Evolutionary conservation across 2,888 invertebrate genomes (phyloP), one percentile per base, ranked within the genome.

Genomic region (Diaprepes abbreviatus): DNA sequence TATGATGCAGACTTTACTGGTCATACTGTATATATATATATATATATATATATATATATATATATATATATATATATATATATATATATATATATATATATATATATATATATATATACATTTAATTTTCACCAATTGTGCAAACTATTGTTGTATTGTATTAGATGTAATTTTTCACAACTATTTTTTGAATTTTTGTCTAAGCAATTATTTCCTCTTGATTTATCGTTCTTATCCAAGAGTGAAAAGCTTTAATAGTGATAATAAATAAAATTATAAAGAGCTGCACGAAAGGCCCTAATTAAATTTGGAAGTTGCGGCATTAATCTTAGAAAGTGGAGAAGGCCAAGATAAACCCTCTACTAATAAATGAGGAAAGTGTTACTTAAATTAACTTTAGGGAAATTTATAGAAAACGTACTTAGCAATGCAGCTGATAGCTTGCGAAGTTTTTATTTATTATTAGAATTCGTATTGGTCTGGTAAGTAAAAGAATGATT

Each of bases 251-350:
- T 1, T 28, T 50, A 50, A 50, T 50, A 28, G 28, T 50, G 28
- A 50, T 62, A 50, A 62, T 48, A 62, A 62, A 62, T 36, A 50
- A 62, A 38, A 24, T 38, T 48, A 38, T 57, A 57, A 60, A 62
- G 24, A 35, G 16, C 36, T 19, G 40, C 54, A 40, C 63, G 54
- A 63, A 54, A 33, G 31, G 54, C 43, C n/a, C 54, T 40, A 63
- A 63, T 63, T 54, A 63, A 63, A 63, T 63, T 43, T 43, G 40
- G 40, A 63, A 63, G 54, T 63, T 40, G 16, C n/a, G 7, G 33
- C 43, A 63, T 63, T 63, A 63, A 63, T 63, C 54, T 54, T 43
- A 52, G 36, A 28, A 57, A 63, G 40, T 63, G 40, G 38, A 31
- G 43, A 43, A 63, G 54, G 54, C 63, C 4, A 54, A 54, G 54